Evolutionary conservation across 2,888 invertebrate species (phyloP).

Genomic region (Sycophila texana): DNA sequence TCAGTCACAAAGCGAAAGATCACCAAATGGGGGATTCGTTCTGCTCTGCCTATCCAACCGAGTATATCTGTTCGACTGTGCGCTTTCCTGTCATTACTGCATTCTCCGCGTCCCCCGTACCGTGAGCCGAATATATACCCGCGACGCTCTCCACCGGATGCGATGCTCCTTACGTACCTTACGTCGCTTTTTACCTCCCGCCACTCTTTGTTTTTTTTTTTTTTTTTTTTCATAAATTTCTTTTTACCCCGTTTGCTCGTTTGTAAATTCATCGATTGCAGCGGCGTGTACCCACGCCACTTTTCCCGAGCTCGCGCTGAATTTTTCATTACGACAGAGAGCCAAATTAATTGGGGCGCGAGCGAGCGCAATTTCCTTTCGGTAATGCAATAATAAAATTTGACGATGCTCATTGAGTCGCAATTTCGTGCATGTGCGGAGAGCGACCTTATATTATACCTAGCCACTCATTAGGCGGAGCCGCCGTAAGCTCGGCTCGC

Average conservation of each 20-base stretch:
- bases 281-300: not conserved
- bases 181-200: constrained; percentile 48
- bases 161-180: constrained; percentile 30
- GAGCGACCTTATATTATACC: constrained; percentile 37
- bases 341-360: not conserved
- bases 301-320: not conserved
- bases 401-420: constrained; percentile 32
- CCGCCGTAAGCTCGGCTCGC: constrained; percentile 43
- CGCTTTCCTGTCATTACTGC: constrained; percentile 70
- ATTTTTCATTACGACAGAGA: not conserved
- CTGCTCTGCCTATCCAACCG: constrained; percentile 62
- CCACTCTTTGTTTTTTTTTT: too few relatives aligned
- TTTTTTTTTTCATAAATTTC: not conserved
- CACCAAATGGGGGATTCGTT: constrained; percentile 65
- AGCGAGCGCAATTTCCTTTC: constrained; percentile 34
- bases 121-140: constrained; percentile 65
- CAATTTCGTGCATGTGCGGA: constrained; percentile 14
- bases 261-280: too few relatives aligned
- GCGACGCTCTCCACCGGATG: constrained; percentile 51
- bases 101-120: constrained; percentile 67
- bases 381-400: constrained; percentile 35
- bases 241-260: too few relatives aligned
- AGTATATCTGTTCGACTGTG: constrained; percentile 65
- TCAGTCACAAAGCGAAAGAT: constrained; percentile 67
- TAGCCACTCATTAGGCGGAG: constrained; percentile 62